Evolutionary conservation across 2,797 vertebrate genomes (phyloP).

Genomic region (Rhodeus uyekii): DNA sequence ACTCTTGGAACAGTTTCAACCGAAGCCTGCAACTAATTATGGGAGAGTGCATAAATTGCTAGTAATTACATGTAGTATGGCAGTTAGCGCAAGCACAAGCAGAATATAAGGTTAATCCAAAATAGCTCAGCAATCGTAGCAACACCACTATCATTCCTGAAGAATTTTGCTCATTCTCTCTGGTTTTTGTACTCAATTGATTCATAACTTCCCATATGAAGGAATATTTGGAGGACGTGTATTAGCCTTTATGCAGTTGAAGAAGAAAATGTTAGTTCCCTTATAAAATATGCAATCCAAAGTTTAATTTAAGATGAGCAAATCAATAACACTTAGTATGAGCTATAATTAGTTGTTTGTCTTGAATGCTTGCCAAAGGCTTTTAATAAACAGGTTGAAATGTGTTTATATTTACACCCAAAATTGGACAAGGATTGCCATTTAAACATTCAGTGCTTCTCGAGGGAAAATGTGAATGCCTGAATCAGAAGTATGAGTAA

Average conservation of each 20-base stretch:
- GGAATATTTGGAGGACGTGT: not conserved
- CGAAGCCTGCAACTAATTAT: constrained; percentile 77
- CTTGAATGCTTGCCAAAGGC: constrained; percentile 4
- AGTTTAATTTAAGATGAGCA: not conserved
- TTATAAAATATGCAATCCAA: not conserved
- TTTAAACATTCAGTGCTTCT: not conserved
- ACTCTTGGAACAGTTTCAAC: constrained; percentile 64
- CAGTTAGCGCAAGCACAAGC: constrained; percentile 68
- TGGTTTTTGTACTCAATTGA: constrained; percentile 37
- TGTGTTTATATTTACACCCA: not conserved
- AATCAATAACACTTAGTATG: not conserved
- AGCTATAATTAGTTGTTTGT: not conserved
- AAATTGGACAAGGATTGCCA: not conserved
- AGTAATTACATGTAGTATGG: constrained; percentile 75
- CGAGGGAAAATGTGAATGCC: not conserved
- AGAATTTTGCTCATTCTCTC: not conserved
- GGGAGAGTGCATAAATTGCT: constrained; percentile 68
- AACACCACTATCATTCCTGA: constrained; percentile 34
- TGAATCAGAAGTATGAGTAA: constrained; percentile 12
- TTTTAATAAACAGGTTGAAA: not conserved
- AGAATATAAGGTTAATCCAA: constrained; percentile 70
- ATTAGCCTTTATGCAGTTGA: not conserved
- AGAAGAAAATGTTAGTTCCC: not conserved
- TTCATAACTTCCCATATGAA: constrained; percentile 13
- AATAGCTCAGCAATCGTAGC: constrained; percentile 52